Conservation (phyloP, 1,140 invertebrate genomes). For the Nephila pilipes region DNA sequence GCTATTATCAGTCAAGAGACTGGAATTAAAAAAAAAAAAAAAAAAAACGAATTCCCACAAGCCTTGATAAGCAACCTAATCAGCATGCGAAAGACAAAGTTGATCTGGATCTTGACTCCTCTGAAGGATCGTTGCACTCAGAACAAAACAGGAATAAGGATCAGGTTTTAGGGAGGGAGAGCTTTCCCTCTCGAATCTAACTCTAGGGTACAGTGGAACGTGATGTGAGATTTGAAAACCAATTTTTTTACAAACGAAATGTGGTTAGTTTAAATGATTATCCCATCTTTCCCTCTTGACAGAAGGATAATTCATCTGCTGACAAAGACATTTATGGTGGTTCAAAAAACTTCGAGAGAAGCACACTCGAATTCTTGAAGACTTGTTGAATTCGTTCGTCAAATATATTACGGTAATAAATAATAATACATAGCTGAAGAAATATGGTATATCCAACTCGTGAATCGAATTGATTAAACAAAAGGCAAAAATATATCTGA, state of each 20-base stretch:
- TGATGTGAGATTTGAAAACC: background rate
- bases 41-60: background rate
- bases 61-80: background rate
- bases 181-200: background rate
- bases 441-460: no score
- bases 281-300: background rate
- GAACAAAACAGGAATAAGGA: background rate
- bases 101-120: constrained; percentile 33
- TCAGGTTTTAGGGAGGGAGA: background rate
- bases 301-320: background rate
- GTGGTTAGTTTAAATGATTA: constrained; percentile 26
- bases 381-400: no score
- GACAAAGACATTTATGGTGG: background rate
- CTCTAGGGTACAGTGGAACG: background rate
- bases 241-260: background rate
- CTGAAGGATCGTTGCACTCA: background rate
- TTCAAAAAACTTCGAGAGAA: no score
- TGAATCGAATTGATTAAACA: no score
- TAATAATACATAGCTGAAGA: no score
- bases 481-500: no score
- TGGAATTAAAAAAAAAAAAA: background rate
- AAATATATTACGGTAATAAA: no score
- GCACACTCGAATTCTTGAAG: no score
- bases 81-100: background rate
- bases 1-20: background rate